Evolutionary conservation across 1,140 invertebrate species (phyloP).

Genomic region (Drosophila sturtevanti): DNA sequence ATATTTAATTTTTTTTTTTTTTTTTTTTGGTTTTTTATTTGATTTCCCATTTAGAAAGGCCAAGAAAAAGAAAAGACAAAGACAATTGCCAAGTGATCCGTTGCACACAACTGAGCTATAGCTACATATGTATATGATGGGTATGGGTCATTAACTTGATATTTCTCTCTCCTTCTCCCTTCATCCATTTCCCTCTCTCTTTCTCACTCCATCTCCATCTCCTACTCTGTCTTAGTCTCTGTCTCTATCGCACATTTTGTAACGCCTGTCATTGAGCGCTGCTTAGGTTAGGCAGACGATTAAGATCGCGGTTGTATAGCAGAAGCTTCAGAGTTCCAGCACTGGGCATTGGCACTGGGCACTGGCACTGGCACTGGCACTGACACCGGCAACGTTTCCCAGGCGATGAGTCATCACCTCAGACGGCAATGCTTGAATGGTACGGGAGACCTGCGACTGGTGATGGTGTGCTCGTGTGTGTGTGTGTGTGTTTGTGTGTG

Average conservation of each 20-base stretch:
- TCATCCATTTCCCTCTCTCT: too few species aligned
- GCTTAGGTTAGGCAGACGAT: constrained; percentile 76
- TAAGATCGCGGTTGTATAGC: constrained; percentile 33
- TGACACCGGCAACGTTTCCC: constrained; percentile 4
- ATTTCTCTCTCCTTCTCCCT: constrained; percentile 7
- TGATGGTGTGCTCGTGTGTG: neutral
- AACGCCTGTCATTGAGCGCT: constrained; percentile 76
- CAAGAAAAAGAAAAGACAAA: constrained; percentile 45
- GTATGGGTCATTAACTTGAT: constrained; percentile 70
- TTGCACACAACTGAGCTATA: constrained; percentile 22
- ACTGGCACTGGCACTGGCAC: neutral
- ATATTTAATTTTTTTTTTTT: constrained; percentile 44
- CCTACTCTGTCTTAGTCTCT: constrained; percentile 26
- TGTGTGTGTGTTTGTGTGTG: neutral
- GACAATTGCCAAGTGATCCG: constrained; percentile 71
- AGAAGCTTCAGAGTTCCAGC: constrained; percentile 53
- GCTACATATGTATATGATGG: too few species aligned
- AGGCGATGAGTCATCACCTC: constrained; percentile 43
- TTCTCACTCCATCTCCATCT: neutral
- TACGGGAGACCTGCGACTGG: neutral
- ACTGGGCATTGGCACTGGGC: constrained; percentile 8
- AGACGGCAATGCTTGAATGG: constrained; percentile 13
- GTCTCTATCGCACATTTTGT: constrained; percentile 47
- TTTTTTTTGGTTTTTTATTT: constrained; percentile 70
- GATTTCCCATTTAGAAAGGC: constrained; percentile 75